Evolutionary conservation across 2,888 invertebrate species (phyloP), one percentile per base, ranked within the genome.

Genomic region (Agrotis puta): DNA sequence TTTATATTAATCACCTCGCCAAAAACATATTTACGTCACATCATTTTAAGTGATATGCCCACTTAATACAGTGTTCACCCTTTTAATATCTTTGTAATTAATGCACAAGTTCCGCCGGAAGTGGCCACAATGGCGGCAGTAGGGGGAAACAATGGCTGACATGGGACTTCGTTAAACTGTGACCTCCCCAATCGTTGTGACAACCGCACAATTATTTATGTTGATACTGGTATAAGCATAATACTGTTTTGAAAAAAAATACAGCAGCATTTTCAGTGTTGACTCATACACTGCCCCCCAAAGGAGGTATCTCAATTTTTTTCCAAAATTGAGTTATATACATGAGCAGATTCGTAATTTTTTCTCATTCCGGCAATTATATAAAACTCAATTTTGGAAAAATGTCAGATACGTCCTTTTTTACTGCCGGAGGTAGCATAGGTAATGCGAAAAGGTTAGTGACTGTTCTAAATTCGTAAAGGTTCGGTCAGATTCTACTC

Each of bases 131-230:
- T 86, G 84, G 84, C 62, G 73, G 75, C 5, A 58, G 68, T 39
- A 33, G 76, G 70, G 82, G 79, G 79, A 85, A 81, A 86, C 87
- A 88, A 88, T 85, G 86, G 86, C 85, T 84, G 83, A 81, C 85
- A 85, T 65, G 83, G 86, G 86, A 87, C 88, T 83, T 84, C 77
- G 83, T 87, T 79, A 80, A 86, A 84, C 87, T 87, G 71, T 89
- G 89, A 88, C 89, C 92, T 88, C 77, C 81, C 81, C 79, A 81
- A 82, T 82, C 83, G 81, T 70, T 79, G 79, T 79, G 85, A 68
- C 77, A 77, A 78, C 66, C 70, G 81, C 82, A 88, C 88, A 87
- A 90, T 90, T 89, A 88, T 82, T 82, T 39, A 71, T 24, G 70
- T 80, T 79, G 59, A 68, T 70, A 50, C 22, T 59, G 53, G 39